Evolutionary conservation across 2,888 invertebrate genomes (phyloP).

Genomic region (Spisula subtruncata): DNA sequence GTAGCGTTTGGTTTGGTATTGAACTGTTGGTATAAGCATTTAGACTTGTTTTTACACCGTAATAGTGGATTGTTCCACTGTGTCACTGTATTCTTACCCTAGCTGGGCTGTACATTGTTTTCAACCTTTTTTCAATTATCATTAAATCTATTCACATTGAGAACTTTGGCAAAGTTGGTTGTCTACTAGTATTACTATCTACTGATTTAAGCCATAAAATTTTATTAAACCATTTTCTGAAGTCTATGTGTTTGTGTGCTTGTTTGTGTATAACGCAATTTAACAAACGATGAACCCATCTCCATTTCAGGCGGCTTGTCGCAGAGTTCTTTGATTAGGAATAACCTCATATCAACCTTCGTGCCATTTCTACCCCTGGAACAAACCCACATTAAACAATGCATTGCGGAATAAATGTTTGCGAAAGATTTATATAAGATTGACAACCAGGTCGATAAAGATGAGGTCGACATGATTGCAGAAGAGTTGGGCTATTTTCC

Average conservation of each 20-base stretch:
- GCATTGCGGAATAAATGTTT: conserved; percentile 91
- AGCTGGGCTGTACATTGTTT: conserved; percentile 87
- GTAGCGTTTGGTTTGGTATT: too few relatives aligned
- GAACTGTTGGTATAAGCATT: too few relatives aligned
- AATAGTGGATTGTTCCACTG: too few relatives aligned
- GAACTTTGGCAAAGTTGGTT: conserved; percentile 85
- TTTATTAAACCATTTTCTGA: too few relatives aligned
- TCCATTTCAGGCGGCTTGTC: conserved; percentile 92
- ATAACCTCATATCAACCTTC: conserved; percentile 96
- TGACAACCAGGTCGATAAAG: conserved; percentile 63
- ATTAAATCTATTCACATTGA: conserved; percentile 86
- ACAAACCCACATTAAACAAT: conserved; percentile 93
- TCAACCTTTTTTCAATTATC: conserved; percentile 93
- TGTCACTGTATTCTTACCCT: too few relatives aligned
- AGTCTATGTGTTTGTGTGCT: conserved; percentile 89
- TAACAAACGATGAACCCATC: background rate
- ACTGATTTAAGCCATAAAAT: too few relatives aligned
- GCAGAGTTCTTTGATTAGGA: conserved; percentile 93
- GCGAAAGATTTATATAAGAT: conserved; percentile 62
- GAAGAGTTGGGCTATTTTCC: conserved; percentile 92
- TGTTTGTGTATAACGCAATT: background rate
- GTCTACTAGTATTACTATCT: conserved; percentile 90
- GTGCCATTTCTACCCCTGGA: conserved; percentile 98
- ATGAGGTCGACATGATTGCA: conserved; percentile 90
- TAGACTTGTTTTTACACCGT: too few relatives aligned